These are phyloP conservation scores for Crotophaga sulcirostris DNA, from an alignment of 2,113 vertebrate genomes.

Conservation along the genomic window DNA sequence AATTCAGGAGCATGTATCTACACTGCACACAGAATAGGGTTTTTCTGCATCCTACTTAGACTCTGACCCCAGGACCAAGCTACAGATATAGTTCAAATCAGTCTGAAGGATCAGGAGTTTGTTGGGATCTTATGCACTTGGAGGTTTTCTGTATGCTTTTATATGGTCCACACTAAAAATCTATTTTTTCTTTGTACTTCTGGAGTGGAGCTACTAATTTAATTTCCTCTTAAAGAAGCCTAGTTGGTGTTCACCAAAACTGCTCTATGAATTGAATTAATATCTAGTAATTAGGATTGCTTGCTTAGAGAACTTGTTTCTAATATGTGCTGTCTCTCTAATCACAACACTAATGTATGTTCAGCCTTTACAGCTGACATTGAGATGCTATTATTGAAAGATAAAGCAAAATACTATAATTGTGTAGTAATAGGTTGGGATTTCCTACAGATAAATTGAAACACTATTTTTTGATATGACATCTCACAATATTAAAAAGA, in stretches of 20 bases:
- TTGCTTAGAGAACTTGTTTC: neutral
- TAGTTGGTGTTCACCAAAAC: neutral
- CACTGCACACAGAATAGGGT: accelerated
- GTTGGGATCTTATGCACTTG: neutral
- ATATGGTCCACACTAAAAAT: accelerated
- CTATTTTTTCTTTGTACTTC: neutral
- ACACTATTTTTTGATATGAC: accelerated
- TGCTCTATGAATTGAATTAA: neutral
- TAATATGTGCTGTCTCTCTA: neutral
- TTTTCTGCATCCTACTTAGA: accelerated
- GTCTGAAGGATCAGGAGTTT: neutral
- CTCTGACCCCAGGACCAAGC: neutral
- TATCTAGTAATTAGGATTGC: neutral
- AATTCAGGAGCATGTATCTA: accelerated
- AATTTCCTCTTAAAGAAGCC: neutral
- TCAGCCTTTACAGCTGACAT: neutral
- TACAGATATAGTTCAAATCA: neutral
- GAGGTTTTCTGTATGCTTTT: neutral
- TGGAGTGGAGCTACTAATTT: neutral
- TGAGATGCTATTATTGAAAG: neutral
- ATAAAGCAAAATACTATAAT: neutral
- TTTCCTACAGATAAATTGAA: neutral
- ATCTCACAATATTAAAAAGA: accelerated
- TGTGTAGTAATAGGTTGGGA: accelerated
- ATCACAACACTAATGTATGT: neutral